These are phyloP conservation scores for Pseudonaja textilis DNA, from an alignment of 2,113 vertebrate species.

Conservation along the genomic window DNA sequence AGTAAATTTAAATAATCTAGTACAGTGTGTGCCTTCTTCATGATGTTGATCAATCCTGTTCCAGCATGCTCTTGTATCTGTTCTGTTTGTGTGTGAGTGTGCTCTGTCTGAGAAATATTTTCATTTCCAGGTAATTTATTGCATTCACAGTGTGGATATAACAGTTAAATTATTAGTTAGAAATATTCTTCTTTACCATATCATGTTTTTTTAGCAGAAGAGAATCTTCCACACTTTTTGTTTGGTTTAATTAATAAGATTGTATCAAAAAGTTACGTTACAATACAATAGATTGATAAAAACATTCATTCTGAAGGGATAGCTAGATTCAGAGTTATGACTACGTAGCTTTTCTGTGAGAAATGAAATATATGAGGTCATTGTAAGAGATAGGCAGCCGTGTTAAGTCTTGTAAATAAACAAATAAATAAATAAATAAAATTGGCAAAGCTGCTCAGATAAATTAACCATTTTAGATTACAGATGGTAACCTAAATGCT, in stretches of 20 bases:
- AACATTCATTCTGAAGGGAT: neutral
- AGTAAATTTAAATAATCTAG: neutral
- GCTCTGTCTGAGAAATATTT: neutral
- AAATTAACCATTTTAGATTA: neutral
- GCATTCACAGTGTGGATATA: neutral
- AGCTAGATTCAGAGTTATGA: neutral
- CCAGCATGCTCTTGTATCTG: neutral
- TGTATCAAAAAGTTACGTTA: neutral
- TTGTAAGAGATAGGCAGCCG: neutral
- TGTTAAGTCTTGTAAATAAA: neutral
- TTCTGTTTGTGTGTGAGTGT: neutral
- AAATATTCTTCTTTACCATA: neutral
- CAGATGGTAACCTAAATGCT: neutral
- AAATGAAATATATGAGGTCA: neutral
- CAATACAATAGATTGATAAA: neutral
- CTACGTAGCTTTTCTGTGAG: neutral
- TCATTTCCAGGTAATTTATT: neutral
- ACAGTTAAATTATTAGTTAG: neutral
- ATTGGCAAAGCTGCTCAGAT: neutral
- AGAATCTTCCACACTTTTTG: neutral
- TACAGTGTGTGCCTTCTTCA: neutral
- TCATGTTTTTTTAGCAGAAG: neutral
- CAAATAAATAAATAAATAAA: neutral
- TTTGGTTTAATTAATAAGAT: neutral
- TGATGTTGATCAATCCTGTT: neutral